Base-by-base conservation (phyloP, 1,140 invertebrate species). In the Penaeus chinensis region DNA sequence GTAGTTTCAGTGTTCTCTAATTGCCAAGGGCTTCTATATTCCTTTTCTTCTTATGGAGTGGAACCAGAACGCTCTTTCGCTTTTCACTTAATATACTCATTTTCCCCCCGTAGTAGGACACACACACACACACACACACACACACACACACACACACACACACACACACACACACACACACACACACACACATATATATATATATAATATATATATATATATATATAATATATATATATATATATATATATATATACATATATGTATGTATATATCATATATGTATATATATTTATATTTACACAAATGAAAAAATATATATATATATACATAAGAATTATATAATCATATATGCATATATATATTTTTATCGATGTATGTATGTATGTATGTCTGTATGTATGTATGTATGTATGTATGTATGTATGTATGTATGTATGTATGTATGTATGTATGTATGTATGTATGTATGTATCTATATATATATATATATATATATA, bases 331-430 rank as follows among this genome's bases (percentile, higher is more conserved):
- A 37, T 78, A 37, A 18, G 37, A 27, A 77, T 77, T 82, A 65
- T 82, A 82, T 65, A 82, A 24, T 32, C 65, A 65, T 82, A 65
- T 82, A 65, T 82, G 32, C 65, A 65, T 66, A 65, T 82, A 32
- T 82, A 27, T 82, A 65, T 82, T 3, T 65, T 27, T 82, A 65
- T 65, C 1, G 7, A 11, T 24, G 8, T 11, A 10, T 69, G 22
- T 69, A 69, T 24, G 22, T 69, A 69, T 71, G 8, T n/a, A 71
- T 71, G 1, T 71, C 20, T n/a, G 32, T 71, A n/a, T 71, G n/a
- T 22, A 71, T 71, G n/a, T 71, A 71, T 71, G n/a, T 71, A 71
- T 71, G n/a, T 71, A 71, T 71, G n/a, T 71, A 71, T 71, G n/a
- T 71, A 71, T 71, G n/a, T 71, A 71, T 71, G n/a, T 71, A 71